phyloP scores from a whole-genome alignment of 2,797 vertebrate species.

The Thamnophis elegans region DNA sequence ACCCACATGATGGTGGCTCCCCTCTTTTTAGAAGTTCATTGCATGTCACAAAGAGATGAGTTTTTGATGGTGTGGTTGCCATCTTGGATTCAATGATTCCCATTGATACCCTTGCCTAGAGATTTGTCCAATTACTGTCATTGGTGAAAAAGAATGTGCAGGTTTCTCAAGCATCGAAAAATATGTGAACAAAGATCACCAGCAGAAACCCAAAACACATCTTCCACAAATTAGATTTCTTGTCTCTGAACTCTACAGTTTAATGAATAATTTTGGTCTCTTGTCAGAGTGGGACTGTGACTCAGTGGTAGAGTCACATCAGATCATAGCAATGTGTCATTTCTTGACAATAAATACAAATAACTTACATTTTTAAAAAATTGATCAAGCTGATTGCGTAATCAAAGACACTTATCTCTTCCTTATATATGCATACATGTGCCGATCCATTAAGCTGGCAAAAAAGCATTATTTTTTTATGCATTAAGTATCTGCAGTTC shows the following conservation, averaged over 20 bases:
- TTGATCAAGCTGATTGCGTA: neutral
- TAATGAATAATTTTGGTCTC: neutral
- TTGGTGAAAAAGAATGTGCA: neutral
- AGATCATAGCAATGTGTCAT: neutral
- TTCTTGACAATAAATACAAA: neutral
- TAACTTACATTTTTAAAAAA: neutral
- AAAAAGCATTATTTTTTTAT: neutral
- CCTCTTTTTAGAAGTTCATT: neutral
- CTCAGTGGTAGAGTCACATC: neutral
- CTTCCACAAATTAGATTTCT: neutral
- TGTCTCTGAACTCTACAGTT: neutral
- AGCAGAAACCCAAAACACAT: neutral
- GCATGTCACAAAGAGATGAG: neutral
- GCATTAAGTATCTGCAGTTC: conserved; percentile 29
- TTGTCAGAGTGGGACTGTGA: neutral
- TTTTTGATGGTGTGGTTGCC: neutral
- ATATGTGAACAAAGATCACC: neutral
- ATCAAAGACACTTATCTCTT: neutral
- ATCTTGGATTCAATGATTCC: neutral
- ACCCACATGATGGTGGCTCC: neutral
- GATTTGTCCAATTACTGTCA: neutral
- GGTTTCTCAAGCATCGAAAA: neutral
- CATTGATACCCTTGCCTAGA: neutral
- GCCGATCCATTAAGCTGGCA: neutral
- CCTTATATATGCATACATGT: neutral